Base-by-base conservation (phyloP, 2,888 invertebrate species). In the Brachylomia viminalis region DNA sequence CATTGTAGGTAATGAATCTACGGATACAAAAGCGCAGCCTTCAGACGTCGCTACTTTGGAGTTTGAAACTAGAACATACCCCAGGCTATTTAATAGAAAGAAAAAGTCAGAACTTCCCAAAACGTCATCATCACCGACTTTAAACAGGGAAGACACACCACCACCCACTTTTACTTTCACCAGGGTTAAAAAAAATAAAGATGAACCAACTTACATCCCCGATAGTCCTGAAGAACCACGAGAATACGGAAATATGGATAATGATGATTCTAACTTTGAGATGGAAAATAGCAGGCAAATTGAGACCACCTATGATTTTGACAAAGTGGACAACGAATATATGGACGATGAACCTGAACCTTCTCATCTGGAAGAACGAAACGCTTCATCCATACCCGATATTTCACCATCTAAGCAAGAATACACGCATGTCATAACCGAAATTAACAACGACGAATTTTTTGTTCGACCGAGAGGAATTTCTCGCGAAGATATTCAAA, bases 371-470 rank as follows among this genome's bases (percentile, higher is more conserved):
- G 92, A 92, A 49, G 89, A 92, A 30, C 90, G 89, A 27, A 91
- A 93, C 73, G 75, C 91, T 80, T 87, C 89, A 80, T 95, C 94
- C 11, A 91, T 91, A 76, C 91, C 94, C n/a, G 91, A 95, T 73
- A 92, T 93, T 82, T 94, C 95, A 92, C 94, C 94, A 89, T 92
- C 93, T 89, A 95, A 94, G 88, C 93, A 94, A 94, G 95, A 96
- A 93, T 95, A 94, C 92, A 95, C 94, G 88, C 96, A 93, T 92
- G 98, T 98, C 6, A 97, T 98, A 89, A 98, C 98, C 95, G 98
- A 98, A 95, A 98, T 98, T 85, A 98, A 98, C 91, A 98, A 98
- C 62, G 98, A 98, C 93, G 98, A 98, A 95, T 98, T 98, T 96
- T 98, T 98, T 92, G 96, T 98, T 80, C 97, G 98, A 86, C 98